These are phyloP conservation scores for Ceratina japonica DNA, from an alignment of 1,140 invertebrate species.

Conservation along the genomic window DNA sequence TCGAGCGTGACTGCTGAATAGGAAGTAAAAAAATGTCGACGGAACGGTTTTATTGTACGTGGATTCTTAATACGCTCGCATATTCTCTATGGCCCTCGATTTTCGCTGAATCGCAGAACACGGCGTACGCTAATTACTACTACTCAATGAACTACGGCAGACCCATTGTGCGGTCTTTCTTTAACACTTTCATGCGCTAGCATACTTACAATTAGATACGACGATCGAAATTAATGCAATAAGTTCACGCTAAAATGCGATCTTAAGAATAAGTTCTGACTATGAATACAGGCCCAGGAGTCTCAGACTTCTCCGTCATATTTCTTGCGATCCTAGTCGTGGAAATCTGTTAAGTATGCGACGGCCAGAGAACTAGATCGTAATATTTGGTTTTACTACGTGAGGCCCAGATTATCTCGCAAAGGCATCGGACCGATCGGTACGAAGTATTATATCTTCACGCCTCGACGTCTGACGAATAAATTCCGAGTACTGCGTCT, in stretches of 20 bases:
- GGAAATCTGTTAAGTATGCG: too few relatives aligned
- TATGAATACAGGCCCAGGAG: too few relatives aligned
- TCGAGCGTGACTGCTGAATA: conserved; percentile 32
- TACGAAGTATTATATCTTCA: conserved; percentile 36
- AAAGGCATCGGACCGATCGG: conserved; percentile 9
- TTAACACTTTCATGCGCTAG: too few relatives aligned
- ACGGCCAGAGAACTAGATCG: too few relatives aligned
- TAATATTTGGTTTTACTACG: too few relatives aligned
- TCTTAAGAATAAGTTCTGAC: too few relatives aligned
- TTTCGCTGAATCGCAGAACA: conserved; percentile 38
- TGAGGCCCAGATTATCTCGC: not conserved
- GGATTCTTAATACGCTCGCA: conserved; percentile 17
- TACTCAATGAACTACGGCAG: not conserved
- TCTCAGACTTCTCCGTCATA: too few relatives aligned
- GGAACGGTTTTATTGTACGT: conserved; percentile 22
- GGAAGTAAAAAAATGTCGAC: conserved; percentile 18
- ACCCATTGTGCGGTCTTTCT: too few relatives aligned
- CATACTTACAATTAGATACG: too few relatives aligned
- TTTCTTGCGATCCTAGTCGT: too few relatives aligned
- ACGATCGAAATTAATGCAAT: too few relatives aligned
- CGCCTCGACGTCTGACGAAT: conserved; percentile 23
- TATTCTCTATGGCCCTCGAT: conserved; percentile 20
- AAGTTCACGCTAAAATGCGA: too few relatives aligned
- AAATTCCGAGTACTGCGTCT: conserved; percentile 43
- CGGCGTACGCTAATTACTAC: conserved; percentile 1